phyloP scores from a whole-genome alignment of 1,140 invertebrate genomes.

The Dendrolimus kikuchii region DNA sequence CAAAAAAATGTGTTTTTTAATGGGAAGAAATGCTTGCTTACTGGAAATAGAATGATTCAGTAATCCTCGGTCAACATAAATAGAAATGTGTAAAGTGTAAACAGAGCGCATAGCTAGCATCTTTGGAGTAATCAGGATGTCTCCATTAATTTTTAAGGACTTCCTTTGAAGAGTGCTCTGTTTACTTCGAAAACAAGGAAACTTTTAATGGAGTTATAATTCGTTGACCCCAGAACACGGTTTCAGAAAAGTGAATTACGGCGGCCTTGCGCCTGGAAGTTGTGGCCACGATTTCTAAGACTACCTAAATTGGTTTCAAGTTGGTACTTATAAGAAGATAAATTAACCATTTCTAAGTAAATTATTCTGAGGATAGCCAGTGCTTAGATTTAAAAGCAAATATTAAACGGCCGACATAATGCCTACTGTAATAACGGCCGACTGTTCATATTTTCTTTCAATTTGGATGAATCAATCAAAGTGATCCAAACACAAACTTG shows the following conservation, averaged over 20 bases:
- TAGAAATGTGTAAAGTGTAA: slow-evolving; percentile 18
- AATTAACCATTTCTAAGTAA: too few species aligned
- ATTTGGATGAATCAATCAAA: too few species aligned
- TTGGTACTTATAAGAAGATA: too few species aligned
- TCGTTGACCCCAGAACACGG: slow-evolving; percentile 33
- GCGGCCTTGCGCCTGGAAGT: too few species aligned
- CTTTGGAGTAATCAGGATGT: slow-evolving; percentile 50
- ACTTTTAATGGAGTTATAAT: slow-evolving; percentile 65
- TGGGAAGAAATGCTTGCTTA: slow-evolving; percentile 27
- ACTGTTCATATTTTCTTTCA: too few species aligned
- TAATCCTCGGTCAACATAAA: slow-evolving; percentile 21
- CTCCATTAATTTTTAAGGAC: slow-evolving; percentile 62
- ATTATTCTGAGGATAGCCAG: too few species aligned
- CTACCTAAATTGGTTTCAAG: too few species aligned
- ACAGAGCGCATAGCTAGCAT: slow-evolving; percentile 24
- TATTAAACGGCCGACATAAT: too few species aligned
- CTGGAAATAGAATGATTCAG: slow-evolving; percentile 27
- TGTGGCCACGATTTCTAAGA: too few species aligned
- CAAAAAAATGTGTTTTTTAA: slow-evolving; percentile 15
- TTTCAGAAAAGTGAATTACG: slow-evolving; percentile 16
- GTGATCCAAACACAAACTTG: too few species aligned
- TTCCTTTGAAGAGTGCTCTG: slow-evolving; percentile 51
- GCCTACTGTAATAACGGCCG: too few species aligned
- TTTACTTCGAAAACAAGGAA: slow-evolving; percentile 60
- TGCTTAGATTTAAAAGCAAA: too few species aligned